These are phyloP conservation scores for Pseudachorutes palmiensis DNA, from an alignment of 1,140 invertebrate species.

Conservation along the genomic window DNA sequence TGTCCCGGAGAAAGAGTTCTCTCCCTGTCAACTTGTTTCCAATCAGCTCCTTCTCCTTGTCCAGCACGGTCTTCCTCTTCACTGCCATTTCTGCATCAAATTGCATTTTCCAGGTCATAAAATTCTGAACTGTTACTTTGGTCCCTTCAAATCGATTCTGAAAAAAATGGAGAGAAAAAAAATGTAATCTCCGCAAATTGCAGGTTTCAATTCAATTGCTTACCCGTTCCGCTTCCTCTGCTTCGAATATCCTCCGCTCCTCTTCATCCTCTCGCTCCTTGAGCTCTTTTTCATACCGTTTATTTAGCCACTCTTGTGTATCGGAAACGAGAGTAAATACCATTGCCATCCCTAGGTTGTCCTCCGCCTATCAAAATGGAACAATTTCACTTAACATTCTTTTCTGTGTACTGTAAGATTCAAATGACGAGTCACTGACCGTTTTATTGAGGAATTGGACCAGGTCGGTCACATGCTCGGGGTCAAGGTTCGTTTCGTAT, in stretches of 20 bases:
- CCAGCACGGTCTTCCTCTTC: slow-evolving; percentile 58
- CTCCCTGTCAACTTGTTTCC: slow-evolving; percentile 61
- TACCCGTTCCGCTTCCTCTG: slow-evolving; percentile 80
- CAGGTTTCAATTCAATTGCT: slow-evolving; percentile 28
- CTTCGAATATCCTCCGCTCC: slow-evolving; percentile 58
- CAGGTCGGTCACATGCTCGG: slow-evolving; percentile 51
- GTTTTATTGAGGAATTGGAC: slow-evolving; percentile 59
- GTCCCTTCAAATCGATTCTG: slow-evolving; percentile 94
- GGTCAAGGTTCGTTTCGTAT: slow-evolving; percentile 44
- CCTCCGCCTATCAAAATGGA: slow-evolving; percentile 55
- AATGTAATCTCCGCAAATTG: not conserved
- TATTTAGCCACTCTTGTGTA: slow-evolving; percentile 84
- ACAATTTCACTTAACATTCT: no score
- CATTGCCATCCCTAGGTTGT: slow-evolving; percentile 95
- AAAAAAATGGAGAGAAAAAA: slow-evolving; percentile 38
- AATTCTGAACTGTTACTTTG: slow-evolving; percentile 88
- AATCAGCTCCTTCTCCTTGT: slow-evolving; percentile 46
- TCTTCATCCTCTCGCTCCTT: slow-evolving; percentile 61
- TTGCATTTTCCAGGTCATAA: slow-evolving; percentile 83
- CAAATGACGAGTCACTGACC: slow-evolving; percentile 45
- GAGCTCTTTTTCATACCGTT: slow-evolving; percentile 67
- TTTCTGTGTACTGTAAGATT: slow-evolving; percentile 13
- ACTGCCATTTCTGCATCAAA: slow-evolving; percentile 86
- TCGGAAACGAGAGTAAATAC: slow-evolving; percentile 89
- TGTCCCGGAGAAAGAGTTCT: slow-evolving; percentile 86